Base-by-base conservation (phyloP, 1,140 invertebrate genomes). In the Trichomalopsis sarcophagae region DNA sequence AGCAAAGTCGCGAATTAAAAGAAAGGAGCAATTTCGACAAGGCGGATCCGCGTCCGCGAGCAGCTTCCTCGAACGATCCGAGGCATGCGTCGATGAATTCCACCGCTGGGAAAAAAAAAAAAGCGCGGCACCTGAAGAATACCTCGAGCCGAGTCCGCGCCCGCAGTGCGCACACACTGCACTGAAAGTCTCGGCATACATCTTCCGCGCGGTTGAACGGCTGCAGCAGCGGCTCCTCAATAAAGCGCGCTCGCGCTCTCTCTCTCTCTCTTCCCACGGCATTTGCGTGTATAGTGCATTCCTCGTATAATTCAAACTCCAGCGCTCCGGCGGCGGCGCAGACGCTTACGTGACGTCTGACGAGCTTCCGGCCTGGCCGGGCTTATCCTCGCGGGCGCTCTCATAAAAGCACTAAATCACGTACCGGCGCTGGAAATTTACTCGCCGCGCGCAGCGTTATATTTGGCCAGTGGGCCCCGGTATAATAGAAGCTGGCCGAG, bases 241-340 rank as follows among this genome's bases (percentile, higher is more conserved):
- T 84, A 80, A 79, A 80, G 77, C 44, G 55, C 47, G 21, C 55
- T 6, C 40, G 2, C 21, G 1, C 50, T 21, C 50, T 55, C 40
- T 10, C 40, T 40, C n/a, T 1, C 27, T 1, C 27, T 27, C 1
- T 27, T 27, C 27, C 69, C 7, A 9, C 50, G 30, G 50, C 87
- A 90, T 90, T 90, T 89, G 88, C 89, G 89, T 89, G 86, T 86
- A 90, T 89, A 88, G 85, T 89, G 89, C 88, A 89, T 89, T 88
- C 88, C 88, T 82, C 85, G 87, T 87, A 90, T 90, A 90, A 90
- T 89, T 89, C 87, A 88, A 86, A 81, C 84, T 33, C 33, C 50
- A 36, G 10, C 77, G 40, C 69, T 1, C 14, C 7, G 21, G 55
- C 55, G 17, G 10, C 50, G 17, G 50, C 50, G 66, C 27, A 74